These are phyloP conservation scores for Cyphomyrmex costatus DNA, from an alignment of 1,140 invertebrate species.

Conservation along the genomic window DNA sequence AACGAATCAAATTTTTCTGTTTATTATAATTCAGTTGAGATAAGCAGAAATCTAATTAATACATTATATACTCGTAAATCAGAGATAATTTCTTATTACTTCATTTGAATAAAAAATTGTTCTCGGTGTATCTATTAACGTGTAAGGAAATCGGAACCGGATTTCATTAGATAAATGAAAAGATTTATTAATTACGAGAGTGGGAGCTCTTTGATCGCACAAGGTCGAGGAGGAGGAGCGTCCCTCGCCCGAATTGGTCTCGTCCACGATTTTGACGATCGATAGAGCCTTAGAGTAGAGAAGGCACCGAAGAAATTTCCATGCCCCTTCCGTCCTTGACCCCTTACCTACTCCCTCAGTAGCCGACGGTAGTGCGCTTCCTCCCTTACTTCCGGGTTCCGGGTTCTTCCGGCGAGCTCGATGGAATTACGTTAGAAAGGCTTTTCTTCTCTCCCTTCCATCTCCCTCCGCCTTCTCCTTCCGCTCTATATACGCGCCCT, in stretches of 20 bases:
- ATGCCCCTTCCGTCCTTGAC: conserved; percentile 55
- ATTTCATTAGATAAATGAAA: conserved; percentile 1
- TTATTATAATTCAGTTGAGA: too few relatives aligned
- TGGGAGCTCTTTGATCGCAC: background rate
- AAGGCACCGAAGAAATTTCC: conserved; percentile 67
- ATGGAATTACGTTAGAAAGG: conserved; percentile 77
- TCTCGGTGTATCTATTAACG: background rate
- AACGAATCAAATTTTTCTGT: too few relatives aligned
- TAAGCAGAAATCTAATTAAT: too few relatives aligned
- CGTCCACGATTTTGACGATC: conserved; percentile 81
- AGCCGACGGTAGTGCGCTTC: conserved; percentile 72
- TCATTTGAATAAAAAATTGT: too few relatives aligned
- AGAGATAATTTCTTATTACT: too few relatives aligned
- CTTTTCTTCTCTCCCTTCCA: conserved; percentile 65
- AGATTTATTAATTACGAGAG: conserved; percentile 9
- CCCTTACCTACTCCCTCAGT: background rate
- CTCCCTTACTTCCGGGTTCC: conserved; percentile 85
- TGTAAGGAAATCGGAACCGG: background rate
- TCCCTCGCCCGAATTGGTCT: conserved; percentile 30
- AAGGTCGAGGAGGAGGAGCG: conserved; percentile 32
- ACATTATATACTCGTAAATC: too few relatives aligned
- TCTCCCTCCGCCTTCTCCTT: background rate
- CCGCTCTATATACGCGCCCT: conserved; percentile 56
- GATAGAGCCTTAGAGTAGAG: conserved; percentile 72
- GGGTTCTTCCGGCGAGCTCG: conserved; percentile 80